Conservation (phyloP, 2,113 vertebrate genomes). For the Lepus americanus region DNA sequence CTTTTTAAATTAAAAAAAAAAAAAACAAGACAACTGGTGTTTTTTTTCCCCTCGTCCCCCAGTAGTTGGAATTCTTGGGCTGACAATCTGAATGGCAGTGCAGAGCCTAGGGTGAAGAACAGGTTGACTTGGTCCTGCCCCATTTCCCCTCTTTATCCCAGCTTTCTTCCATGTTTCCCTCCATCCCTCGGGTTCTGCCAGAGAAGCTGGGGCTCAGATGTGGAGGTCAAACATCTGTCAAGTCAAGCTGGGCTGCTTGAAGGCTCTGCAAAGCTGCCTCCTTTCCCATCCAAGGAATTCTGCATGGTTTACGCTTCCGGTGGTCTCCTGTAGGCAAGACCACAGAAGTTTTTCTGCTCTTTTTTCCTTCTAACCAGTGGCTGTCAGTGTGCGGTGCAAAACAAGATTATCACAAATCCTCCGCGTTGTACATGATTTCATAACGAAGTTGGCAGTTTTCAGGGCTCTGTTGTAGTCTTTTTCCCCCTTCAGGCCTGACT, state of each 20-base stretch:
- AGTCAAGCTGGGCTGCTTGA: background rate
- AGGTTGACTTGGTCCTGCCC: background rate
- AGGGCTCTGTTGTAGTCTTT: constrained; percentile 79
- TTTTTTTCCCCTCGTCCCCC: background rate
- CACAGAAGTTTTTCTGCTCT: background rate
- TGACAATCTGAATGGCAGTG: background rate
- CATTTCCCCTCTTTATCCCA: background rate
- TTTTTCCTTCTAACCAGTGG: constrained; percentile 9
- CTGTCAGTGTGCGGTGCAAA: constrained; percentile 79
- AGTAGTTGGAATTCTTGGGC: background rate
- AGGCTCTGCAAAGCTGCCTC: constrained; percentile 8
- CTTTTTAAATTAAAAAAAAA: too few relatives aligned
- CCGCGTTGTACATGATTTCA: constrained; percentile 79
- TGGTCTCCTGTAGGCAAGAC: constrained; percentile 34
- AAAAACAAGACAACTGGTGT: too few relatives aligned
- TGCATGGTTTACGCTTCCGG: constrained; percentile 23
- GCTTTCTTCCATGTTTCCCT: background rate
- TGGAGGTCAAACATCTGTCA: constrained; percentile 32
- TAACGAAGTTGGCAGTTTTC: constrained; percentile 76
- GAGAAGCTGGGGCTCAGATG: constrained; percentile 10
- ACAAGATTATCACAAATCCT: constrained; percentile 79
- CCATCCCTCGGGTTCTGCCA: background rate
- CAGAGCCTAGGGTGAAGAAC: background rate
- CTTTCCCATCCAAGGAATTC: constrained; percentile 56
- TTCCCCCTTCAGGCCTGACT: constrained; percentile 72